Evolutionary conservation across 2,797 vertebrate genomes (phyloP).

Genomic region (Diglossa cyanea): DNA sequence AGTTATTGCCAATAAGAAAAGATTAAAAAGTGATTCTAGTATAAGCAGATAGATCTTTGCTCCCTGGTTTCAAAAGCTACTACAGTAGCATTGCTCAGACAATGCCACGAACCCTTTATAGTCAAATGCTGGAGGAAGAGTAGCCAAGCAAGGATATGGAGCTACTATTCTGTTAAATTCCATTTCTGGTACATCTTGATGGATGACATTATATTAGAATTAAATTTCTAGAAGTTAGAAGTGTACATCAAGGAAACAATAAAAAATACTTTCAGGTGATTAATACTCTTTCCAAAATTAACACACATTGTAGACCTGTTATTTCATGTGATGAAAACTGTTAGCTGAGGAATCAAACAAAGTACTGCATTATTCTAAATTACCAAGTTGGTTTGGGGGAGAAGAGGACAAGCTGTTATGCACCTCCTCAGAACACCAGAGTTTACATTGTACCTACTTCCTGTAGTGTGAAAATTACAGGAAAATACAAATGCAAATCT

Average conservation of each 20-base stretch:
- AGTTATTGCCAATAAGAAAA: not conserved
- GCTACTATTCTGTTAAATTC: not conserved
- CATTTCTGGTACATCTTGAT: not conserved
- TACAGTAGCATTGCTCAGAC: not conserved
- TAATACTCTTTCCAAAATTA: not conserved
- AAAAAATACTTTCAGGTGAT: not conserved
- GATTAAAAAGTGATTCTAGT: not conserved
- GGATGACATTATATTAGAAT: not conserved
- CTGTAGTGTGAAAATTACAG: fast-evolving
- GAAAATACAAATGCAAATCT: not conserved
- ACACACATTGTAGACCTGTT: not conserved
- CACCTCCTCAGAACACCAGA: not conserved
- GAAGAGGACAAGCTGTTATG: not conserved
- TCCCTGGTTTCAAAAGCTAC: not conserved
- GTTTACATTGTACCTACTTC: not conserved
- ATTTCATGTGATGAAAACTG: not conserved
- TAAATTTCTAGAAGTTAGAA: not conserved
- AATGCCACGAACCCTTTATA: not conserved
- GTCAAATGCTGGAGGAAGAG: not conserved
- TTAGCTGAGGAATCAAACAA: not conserved
- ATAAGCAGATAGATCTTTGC: not conserved
- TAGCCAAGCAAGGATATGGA: not conserved
- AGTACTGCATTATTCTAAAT: not conserved
- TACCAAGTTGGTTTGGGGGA: fast-evolving
- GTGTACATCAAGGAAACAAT: not conserved